Base-by-base conservation (phyloP, 1,140 invertebrate species). In the Drosophila sturtevanti region DNA sequence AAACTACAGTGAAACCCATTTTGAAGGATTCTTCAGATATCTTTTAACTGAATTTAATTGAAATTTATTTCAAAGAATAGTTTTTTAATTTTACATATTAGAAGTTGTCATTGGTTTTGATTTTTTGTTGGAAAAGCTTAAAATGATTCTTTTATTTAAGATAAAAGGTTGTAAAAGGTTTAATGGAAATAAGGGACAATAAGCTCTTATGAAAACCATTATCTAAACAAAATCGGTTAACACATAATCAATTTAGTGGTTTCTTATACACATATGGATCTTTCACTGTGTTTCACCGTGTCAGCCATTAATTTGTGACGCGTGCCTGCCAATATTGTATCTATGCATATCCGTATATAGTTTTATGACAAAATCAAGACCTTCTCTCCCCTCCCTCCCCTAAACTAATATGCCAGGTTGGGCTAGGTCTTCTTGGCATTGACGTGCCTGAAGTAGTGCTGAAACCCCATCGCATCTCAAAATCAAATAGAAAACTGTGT, bases 401-500 rank as follows among this genome's bases (percentile, higher is more conserved):
- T 48, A 21, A 48, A 85, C 79, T 79, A 72, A 72, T 56, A 51
- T 16, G 37, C 31, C 37, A 66, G 58, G 44, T 81, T 80, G 77
- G 77, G 63, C 62, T 80, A 80, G 77, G 77, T 80, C 77, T 73
- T 67, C 56, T 58, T 68, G 35, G 10, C 10, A 31, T 56, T 58
- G 41, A 52, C 62, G 21, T 55, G 62, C 60, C 62, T 55, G 10
- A 64, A 65, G 41, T 68, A 74, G 58, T 67, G 63, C 68, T 62
- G 27, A 78, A 75, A 63, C 63, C 68, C 52, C 63, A 64, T 55
- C 52, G 41, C 41, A 55, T 55, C 52, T 27, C 62, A 65, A 72
- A 64, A 71, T 77, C 70, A 64, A 68, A 58, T 63, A 62, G 59
- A 63, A 87, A 86, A 69, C 79, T 86, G 67, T 85, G 81, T 85